A percentile compares a stretch with the other conserved stretches of the same genome.
phyloP scores from a whole-genome alignment of 2,797 vertebrate genomes.

The Momotus momota region DNA sequence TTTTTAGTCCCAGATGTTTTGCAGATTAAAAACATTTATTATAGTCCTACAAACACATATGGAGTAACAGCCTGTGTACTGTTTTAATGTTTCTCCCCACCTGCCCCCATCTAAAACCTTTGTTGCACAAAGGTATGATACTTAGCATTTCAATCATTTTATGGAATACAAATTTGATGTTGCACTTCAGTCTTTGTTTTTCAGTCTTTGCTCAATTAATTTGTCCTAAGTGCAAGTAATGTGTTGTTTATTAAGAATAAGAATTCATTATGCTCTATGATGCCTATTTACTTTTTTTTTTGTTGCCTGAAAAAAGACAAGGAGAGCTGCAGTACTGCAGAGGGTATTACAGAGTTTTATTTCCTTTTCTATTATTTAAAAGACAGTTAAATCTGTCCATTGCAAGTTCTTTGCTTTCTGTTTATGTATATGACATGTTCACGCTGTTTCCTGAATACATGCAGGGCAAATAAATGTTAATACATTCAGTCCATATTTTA shows the following conservation, averaged over 20 bases:
- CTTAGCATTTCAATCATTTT: not conserved
- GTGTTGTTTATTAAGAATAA: not conserved
- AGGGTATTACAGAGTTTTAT: not conserved
- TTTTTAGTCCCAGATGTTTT: conserved; percentile 19
- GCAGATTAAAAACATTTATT: conserved; percentile 7
- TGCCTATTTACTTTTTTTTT: not conserved
- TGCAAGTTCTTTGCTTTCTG: not conserved
- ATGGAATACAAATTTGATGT: not conserved
- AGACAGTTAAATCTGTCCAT: not conserved
- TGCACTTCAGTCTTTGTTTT: not conserved
- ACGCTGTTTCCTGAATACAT: not conserved
- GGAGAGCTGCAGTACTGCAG: not conserved
- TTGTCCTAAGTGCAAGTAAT: not conserved
- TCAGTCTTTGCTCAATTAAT: not conserved
- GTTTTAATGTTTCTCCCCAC: not conserved
- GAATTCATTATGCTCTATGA: not conserved
- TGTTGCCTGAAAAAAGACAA: not conserved
- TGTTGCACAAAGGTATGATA: not conserved
- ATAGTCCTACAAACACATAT: not conserved
- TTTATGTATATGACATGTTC: not conserved
- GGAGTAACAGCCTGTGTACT: not conserved
- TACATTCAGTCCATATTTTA: not conserved
- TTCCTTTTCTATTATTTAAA: not conserved
- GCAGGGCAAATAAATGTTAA: not conserved
- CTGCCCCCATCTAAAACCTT: not conserved